Evolutionary conservation across 2,888 invertebrate species (phyloP).

Genomic region (Cylloceria caligata): DNA sequence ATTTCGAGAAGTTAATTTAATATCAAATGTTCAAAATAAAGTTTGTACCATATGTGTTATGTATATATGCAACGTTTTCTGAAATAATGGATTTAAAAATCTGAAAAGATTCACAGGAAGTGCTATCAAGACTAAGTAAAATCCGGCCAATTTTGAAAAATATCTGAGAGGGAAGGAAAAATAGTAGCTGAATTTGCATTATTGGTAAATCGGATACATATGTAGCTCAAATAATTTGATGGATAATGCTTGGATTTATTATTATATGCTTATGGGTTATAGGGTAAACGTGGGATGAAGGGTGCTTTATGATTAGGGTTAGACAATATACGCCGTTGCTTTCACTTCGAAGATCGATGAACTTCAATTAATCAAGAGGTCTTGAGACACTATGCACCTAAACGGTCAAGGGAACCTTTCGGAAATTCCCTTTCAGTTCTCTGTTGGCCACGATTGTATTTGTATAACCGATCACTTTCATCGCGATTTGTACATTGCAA

Average conservation of each 20-base stretch:
- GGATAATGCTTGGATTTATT: not conserved
- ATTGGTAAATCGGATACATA: not conserved
- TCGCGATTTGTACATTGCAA: not conserved
- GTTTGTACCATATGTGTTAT: too few species aligned
- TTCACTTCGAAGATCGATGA: slow-evolving; percentile 16
- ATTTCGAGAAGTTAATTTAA: too few species aligned
- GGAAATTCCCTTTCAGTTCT: not conserved
- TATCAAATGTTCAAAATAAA: too few species aligned
- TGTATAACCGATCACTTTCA: slow-evolving; percentile 1
- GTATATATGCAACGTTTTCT: too few species aligned
- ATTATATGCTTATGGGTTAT: too few species aligned
- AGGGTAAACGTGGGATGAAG: not conserved
- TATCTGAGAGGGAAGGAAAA: too few species aligned
- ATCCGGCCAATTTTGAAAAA: too few species aligned
- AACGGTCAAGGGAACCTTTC: slow-evolving; percentile 1
- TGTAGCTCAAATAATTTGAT: not conserved
- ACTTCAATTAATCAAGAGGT: slow-evolving; percentile 20
- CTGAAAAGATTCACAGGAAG: too few species aligned
- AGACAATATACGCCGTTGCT: slow-evolving; percentile 13
- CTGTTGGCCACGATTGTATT: not conserved
- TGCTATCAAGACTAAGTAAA: too few species aligned
- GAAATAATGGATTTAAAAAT: too few species aligned
- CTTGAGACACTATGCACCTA: not conserved
- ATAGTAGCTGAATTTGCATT: too few species aligned
- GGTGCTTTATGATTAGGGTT: slow-evolving; percentile 16